A percentile compares a stretch with the other conserved stretches of the same genome.
Conservation (phyloP, 2,888 invertebrate species). For the Leptura quadrifasciata region DNA sequence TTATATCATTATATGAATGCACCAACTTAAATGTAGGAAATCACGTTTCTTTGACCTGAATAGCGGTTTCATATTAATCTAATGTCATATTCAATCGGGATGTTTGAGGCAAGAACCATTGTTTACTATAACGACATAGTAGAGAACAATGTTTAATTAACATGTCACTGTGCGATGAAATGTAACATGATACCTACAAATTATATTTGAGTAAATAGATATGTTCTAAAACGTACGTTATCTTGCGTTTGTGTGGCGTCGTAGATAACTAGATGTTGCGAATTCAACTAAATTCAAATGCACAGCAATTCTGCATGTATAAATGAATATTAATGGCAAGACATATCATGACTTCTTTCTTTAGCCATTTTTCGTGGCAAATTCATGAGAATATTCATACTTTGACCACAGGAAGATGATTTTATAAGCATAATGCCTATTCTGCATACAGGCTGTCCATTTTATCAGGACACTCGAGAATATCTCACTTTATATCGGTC, state of each 20-base stretch:
- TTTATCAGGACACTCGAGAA: too few species aligned
- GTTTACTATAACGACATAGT: slow-evolving; percentile 33
- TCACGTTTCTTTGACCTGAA: not conserved
- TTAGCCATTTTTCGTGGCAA: too few species aligned
- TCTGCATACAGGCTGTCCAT: too few species aligned
- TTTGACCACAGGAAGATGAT: too few species aligned
- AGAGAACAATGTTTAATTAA: slow-evolving; percentile 39
- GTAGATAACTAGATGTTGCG: slow-evolving; percentile 8
- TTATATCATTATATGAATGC: too few species aligned
- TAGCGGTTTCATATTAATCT: slow-evolving; percentile 34
- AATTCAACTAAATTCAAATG: not conserved
- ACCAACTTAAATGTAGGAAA: not conserved
- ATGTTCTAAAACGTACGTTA: slow-evolving; percentile 23
- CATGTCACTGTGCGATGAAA: slow-evolving; percentile 38
- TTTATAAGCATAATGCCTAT: too few species aligned
- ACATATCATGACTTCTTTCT: not conserved
- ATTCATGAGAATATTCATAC: too few species aligned
- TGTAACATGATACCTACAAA: slow-evolving; percentile 37
- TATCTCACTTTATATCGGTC: too few species aligned
- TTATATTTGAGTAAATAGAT: slow-evolving; percentile 32
- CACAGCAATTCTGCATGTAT: not conserved
- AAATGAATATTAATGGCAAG: not conserved
- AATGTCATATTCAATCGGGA: slow-evolving; percentile 29
- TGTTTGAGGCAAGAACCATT: slow-evolving; percentile 23
- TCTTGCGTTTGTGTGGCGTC: not conserved